Evolutionary conservation across 1,140 invertebrate species (phyloP).

Genomic region (Zaprionus gabonicus): DNA sequence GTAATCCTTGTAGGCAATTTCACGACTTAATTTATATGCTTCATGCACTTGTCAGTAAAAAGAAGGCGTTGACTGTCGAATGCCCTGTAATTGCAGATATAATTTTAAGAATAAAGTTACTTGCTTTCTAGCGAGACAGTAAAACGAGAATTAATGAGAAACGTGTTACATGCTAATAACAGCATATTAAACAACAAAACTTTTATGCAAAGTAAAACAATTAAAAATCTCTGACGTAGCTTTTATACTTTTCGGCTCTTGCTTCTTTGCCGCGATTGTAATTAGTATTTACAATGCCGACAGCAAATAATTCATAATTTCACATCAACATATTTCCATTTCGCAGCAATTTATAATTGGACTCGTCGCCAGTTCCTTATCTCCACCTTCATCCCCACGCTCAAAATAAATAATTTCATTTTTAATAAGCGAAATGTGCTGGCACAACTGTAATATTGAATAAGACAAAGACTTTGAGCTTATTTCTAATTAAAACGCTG

Average conservation of each 20-base stretch:
- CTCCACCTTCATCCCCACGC: background rate
- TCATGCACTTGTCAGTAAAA: background rate
- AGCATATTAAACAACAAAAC: background rate
- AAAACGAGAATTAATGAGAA: background rate
- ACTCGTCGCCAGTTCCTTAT: background rate
- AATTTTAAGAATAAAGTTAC: background rate
- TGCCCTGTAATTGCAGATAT: background rate
- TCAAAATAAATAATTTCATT: conserved; percentile 13
- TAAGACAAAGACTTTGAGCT: background rate
- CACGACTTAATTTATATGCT: conserved; percentile 50
- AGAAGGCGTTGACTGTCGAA: background rate
- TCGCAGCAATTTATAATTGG: conserved; percentile 12
- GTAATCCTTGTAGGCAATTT: conserved; percentile 17
- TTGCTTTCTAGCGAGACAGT: background rate
- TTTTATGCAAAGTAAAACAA: background rate
- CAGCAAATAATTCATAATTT: conserved; percentile 41
- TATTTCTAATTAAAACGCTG: conserved; percentile 12
- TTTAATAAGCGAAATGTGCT: conserved; percentile 13
- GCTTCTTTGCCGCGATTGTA: background rate
- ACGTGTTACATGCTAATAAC: background rate
- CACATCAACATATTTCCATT: conserved; percentile 39
- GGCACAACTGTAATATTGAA: conserved; percentile 6
- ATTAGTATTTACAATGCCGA: conserved; percentile 15
- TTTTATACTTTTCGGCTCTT: background rate
- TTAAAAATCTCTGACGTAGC: background rate